A percentile compares a stretch with the other conserved stretches of the same genome.
These are phyloP conservation scores for Sycophaga agraensis DNA, from an alignment of 1,140 invertebrate species.

Conservation along the genomic window DNA sequence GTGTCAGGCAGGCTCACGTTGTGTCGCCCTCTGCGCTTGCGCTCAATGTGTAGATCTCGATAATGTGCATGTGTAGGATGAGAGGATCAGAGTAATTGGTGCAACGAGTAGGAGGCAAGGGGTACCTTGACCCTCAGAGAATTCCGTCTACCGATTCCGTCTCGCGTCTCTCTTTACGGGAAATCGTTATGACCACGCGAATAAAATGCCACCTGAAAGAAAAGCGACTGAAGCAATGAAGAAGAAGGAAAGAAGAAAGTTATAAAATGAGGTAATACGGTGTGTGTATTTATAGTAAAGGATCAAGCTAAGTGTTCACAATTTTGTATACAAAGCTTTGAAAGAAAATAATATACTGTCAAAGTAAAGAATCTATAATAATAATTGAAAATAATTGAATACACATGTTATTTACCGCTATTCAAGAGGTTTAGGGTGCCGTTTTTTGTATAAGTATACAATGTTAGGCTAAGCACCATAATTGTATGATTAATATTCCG, in stretches of 20 bases:
- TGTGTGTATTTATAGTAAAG: background rate
- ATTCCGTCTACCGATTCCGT: conserved; percentile 25
- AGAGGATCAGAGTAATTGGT: too few species aligned
- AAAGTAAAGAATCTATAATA: background rate
- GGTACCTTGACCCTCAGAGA: background rate
- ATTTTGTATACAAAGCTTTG: background rate
- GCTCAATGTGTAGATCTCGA: too few species aligned
- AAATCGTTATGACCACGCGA: background rate
- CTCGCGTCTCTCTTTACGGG: background rate
- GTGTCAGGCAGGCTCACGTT: too few species aligned
- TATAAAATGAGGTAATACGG: too few species aligned
- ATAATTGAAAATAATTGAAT: background rate
- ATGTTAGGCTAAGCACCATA: conserved; percentile 28
- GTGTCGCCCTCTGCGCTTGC: too few species aligned
- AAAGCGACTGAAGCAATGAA: background rate
- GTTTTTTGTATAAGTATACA: conserved; percentile 31
- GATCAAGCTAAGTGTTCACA: background rate
- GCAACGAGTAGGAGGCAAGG: too few species aligned
- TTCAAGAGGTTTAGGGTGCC: conserved; percentile 29
- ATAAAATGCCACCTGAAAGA: background rate
- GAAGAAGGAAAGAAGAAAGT: too few species aligned
- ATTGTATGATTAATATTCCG: conserved; percentile 14
- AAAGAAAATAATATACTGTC: background rate
- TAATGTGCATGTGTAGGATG: too few species aligned
- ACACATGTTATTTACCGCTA: conserved; percentile 6